Percentiles rank a stretch among this genome's conserved stretches.
Evolutionary conservation across 2,888 invertebrate genomes (phyloP).

Genomic region (Conchocele bisecta): DNA sequence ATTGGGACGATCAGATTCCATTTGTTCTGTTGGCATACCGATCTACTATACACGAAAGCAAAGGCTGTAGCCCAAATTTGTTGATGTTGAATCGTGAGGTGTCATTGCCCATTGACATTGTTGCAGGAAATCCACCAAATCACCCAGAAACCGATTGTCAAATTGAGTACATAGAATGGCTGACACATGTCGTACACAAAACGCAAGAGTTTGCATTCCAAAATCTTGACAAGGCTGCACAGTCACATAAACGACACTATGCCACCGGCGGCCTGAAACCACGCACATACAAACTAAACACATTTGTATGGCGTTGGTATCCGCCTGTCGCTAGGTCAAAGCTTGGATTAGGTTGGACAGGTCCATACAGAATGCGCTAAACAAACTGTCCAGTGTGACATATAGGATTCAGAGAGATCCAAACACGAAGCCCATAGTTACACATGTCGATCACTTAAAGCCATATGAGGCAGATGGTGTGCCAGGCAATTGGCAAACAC

Average conservation of each 20-base stretch:
- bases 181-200: background rate
- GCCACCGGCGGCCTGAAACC: background rate
- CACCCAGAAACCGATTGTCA: too few relatives aligned
- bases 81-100: background rate
- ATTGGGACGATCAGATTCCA: conserved; percentile 2
- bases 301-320: background rate
- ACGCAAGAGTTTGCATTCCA: conserved; percentile 2
- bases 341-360: conserved; percentile 3
- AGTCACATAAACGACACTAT: background rate
- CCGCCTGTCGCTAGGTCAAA: background rate
- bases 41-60: background rate
- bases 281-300: background rate
- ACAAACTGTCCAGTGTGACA: background rate
- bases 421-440: background rate
- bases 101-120: background rate
- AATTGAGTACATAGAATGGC: conserved; percentile 7
- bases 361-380: background rate
- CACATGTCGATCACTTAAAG: too few relatives aligned
- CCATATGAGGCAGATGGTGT: background rate
- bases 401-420: background rate
- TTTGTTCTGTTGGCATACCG: background rate
- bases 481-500: background rate
- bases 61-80: background rate
- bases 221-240: background rate
- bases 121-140: too few relatives aligned